These are phyloP conservation scores for Holocentrus rufus DNA, from an alignment of 2,797 vertebrate species.

Conservation along the genomic window DNA sequence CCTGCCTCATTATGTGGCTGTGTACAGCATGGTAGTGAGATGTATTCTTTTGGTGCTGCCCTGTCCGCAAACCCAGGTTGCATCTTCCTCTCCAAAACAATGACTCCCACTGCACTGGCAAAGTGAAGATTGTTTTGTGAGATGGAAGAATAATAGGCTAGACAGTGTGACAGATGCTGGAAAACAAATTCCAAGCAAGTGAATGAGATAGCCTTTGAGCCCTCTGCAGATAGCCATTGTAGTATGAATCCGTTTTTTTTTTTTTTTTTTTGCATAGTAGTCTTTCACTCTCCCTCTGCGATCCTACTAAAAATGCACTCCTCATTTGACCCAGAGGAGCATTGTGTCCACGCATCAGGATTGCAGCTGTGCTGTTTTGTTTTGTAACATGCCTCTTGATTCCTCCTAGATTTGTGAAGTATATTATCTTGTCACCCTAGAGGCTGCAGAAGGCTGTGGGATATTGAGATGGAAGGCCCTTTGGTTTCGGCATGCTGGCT, in stretches of 20 bases:
- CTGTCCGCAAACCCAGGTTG: too few species aligned
- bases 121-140: too few species aligned
- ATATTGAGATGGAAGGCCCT: neutral
- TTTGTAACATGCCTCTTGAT: neutral
- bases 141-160: too few species aligned
- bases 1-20: too few species aligned
- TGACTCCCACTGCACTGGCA: too few species aligned
- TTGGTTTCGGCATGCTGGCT: neutral
- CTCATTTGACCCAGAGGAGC: neutral
- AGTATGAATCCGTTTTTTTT: neutral
- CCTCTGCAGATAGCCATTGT: too few species aligned
- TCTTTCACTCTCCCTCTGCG: neutral
- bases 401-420: neutral
- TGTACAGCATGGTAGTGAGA: too few species aligned
- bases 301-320: neutral
- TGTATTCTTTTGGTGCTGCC: too few species aligned
- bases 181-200: neutral
- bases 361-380: neutral
- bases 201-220: neutral
- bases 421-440: conserved; percentile 1
- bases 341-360: neutral
- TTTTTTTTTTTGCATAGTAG: too few species aligned
- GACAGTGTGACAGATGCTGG: neutral
- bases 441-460: neutral
- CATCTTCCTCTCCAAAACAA: too few species aligned